Evolutionary conservation across 2,113 vertebrate genomes (phyloP).

Genomic region (Climacteris rufus): DNA sequence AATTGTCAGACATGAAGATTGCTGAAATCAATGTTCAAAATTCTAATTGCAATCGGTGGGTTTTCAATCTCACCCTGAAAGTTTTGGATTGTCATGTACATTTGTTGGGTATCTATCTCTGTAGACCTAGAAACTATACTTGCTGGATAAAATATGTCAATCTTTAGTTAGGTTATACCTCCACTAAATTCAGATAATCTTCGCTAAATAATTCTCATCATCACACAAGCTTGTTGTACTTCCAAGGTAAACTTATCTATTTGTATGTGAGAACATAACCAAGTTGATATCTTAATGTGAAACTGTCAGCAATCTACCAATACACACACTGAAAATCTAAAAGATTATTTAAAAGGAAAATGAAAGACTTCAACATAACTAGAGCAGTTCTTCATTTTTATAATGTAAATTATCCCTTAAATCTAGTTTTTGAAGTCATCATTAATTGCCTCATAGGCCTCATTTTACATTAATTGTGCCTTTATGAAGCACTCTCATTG

Average conservation of each 20-base stretch:
- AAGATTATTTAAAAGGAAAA: background rate
- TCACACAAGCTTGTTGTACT: background rate
- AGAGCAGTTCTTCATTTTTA: background rate
- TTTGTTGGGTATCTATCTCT: background rate
- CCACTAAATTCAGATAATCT: background rate
- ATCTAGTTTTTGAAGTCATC: constrained; percentile 8
- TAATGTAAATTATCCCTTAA: constrained; percentile 39
- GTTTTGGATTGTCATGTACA: background rate
- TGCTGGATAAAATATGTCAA: background rate
- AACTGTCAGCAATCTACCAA: background rate
- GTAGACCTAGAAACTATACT: background rate
- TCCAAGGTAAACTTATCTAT: background rate
- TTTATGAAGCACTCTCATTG: background rate
- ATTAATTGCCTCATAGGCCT: background rate
- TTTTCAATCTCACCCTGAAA: background rate
- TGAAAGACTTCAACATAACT: background rate
- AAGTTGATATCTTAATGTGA: background rate
- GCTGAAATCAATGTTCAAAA: background rate
- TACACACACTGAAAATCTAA: background rate
- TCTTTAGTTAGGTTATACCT: background rate
- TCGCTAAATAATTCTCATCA: background rate
- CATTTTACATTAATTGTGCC: background rate
- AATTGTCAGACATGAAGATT: background rate
- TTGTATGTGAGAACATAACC: background rate
- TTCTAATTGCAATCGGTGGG: background rate